Evolutionary conservation across 2,888 invertebrate species (phyloP).

Genomic region (Stenurella melanura): DNA sequence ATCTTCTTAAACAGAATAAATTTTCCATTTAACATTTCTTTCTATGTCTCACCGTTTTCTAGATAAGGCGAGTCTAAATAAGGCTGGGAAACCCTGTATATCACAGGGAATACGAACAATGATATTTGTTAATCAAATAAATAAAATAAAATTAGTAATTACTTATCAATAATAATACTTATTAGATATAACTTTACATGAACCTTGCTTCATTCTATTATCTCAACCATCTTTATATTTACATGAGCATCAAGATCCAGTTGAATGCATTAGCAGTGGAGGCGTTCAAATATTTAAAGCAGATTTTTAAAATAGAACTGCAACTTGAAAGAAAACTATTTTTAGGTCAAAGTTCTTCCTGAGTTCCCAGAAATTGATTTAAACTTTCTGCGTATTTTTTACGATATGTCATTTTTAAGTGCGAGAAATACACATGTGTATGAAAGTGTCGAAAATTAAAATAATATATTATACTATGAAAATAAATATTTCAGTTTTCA

Average conservation of each 20-base stretch:
- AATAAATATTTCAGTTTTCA: background rate
- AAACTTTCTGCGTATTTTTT: constrained; percentile 11
- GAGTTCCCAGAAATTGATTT: constrained; percentile 30
- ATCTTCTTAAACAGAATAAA: no score
- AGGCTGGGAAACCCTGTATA: no score
- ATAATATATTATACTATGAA: background rate
- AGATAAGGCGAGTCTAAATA: no score
- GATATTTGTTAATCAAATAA: no score
- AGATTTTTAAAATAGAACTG: constrained; percentile 29
- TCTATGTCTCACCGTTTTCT: no score
- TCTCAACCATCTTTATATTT: background rate
- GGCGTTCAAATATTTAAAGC: constrained; percentile 17
- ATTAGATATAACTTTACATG: no score
- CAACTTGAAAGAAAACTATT: constrained; percentile 34
- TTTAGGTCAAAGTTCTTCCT: constrained; percentile 35
- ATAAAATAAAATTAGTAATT: no score
- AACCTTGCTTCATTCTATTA: background rate
- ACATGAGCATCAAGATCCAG: background rate
- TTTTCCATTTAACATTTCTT: no score
- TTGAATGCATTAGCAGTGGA: constrained; percentile 2
- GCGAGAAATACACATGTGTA: background rate
- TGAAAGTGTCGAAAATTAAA: background rate
- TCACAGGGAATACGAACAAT: no score
- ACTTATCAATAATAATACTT: no score
- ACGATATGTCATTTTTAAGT: background rate